Evolutionary conservation across 1,140 invertebrate genomes (phyloP), one percentile per base, ranked within the genome.

Genomic region (Cryptotermes secundus): DNA sequence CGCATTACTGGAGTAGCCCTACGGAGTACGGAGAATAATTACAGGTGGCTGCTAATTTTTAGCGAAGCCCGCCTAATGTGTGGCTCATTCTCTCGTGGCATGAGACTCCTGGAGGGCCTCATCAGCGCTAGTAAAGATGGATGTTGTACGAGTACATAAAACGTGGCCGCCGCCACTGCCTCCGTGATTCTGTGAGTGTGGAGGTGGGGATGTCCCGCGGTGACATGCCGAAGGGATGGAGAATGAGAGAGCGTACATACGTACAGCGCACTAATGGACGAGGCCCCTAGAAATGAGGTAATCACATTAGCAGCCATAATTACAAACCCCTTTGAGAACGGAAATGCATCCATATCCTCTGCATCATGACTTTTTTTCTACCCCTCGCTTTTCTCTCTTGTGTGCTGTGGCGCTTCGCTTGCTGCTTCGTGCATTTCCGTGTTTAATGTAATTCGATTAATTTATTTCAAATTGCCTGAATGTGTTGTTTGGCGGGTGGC

Each of bases 251-350:
- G 16, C 19, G 80, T 34, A 42, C 34, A 81, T 59, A 81, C 53
- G 53, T 59, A 59, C 49, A 42, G 36, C 53, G 79, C 80, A 53
- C 85, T 85, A 85, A 85, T 85, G 85, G 85, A 84, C 85, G 65
- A 38, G 53, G 83, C 84, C 82, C 83, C 84, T 80, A 84, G 85
- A 86, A 86, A 86, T 86, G 85, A 83, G 82, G 82, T 86, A 86
- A 86, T 85, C 84, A 86, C 83, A 85, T 86, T 86, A 86, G 86
- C 83, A 83, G 84, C 84, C 86, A 84, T 86, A 85, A 86, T 86
- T 85, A 86, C 84, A 83, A 85, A 84, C 82, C 83, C 86, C 86
- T 86, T 85, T 83, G 84, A 84, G 84, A 83, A 85, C 84, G 83
- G 84, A 85, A 86, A 85, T 86, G 86, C 86, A 85, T 83, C 86